Evolutionary conservation across 92 coral and sea anemone genomes (phyloP), one percentile per base, ranked within the genome.

Genomic region (Porites lobata): DNA sequence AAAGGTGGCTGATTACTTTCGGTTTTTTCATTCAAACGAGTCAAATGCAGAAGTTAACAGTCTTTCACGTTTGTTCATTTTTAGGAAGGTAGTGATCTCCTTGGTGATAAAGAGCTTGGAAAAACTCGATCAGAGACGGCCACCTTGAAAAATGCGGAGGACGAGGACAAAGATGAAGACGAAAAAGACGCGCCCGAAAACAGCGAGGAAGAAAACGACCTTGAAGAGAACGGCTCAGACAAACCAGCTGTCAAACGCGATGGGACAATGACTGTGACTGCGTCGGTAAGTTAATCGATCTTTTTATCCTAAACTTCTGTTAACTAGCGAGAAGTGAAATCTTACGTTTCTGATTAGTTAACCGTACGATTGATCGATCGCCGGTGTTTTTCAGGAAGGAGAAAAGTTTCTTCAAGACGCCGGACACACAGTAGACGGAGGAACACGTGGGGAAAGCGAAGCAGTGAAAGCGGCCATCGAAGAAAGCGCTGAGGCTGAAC

Each of bases 121-220:
- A 96, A 96, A 88, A 96, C 99, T 15, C 91, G 99, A 82, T 94
- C 94, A 19, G 96, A 93, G 85, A 93, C 99, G 20, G 96, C 95
- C 50, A 88, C 92, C 20, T 14, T 82, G 78, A 95, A 95, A 69
- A 88, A 94, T 70, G 84, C 75, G 0, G 95, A 82, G 54, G 99
- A 94, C 38, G 84, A 88, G 7, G 90, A 38, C 47, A 38, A 82
- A 74, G 92, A 83, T 21, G 88, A 93, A 50, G 91, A 52, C 29
- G 86, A 74, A 59, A 51, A 69, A 74, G 91, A 65, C 19, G 79
- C 87, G 6, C 47, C 47, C 22, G 89, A 85, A 47, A 88, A 22
- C 26, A 69, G 72, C 14, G 77, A 88, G 8, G 89, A 82, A 22
- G 88, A 89, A 51, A 83, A 90, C 74, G 89, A 86, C 20, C 75